Percentiles rank a stretch among this genome's conserved stretches.
phyloP scores from a whole-genome alignment of 1,140 invertebrate species.

The Pygmarrhopalites habei region DNA sequence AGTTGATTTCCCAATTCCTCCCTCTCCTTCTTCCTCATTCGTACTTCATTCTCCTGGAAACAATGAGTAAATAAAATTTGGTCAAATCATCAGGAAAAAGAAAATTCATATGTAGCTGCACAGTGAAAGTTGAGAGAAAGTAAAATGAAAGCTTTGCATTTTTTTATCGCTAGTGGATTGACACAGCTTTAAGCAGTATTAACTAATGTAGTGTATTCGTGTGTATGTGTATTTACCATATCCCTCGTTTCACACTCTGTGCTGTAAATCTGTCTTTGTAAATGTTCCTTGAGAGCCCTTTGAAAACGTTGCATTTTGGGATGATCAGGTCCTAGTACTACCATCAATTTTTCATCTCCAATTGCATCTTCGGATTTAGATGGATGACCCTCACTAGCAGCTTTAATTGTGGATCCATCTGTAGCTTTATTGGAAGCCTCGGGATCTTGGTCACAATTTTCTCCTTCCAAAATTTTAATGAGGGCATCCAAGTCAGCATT shows the following conservation, averaged over 20 bases:
- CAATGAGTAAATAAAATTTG: no score
- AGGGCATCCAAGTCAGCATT: background rate
- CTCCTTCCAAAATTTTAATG: slow-evolving; percentile 2
- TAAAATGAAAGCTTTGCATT: no score
- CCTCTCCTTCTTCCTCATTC: slow-evolving; percentile 42
- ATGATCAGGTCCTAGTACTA: slow-evolving; percentile 55
- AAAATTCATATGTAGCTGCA: no score
- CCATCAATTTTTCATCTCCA: slow-evolving; percentile 17
- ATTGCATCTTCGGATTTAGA: background rate
- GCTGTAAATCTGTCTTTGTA: slow-evolving; percentile 50
- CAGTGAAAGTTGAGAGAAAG: no score
- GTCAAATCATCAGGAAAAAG: no score
- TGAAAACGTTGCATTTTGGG: slow-evolving; percentile 58
- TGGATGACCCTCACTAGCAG: background rate
- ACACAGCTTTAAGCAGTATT: no score
- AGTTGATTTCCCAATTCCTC: slow-evolving; percentile 46
- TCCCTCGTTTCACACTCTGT: slow-evolving; percentile 53
- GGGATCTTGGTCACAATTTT: background rate
- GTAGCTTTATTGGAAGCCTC: slow-evolving; percentile 2
- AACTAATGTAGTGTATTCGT: no score
- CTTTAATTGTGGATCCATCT: background rate
- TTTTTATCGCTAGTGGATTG: no score
- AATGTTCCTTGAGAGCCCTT: slow-evolving; percentile 52
- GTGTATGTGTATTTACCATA: slow-evolving; percentile 50
- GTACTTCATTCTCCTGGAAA: slow-evolving; percentile 28